A percentile compares a stretch with the other conserved stretches of the same genome.
Evolutionary conservation across 1,140 invertebrate species (phyloP).

Genomic region (Bicyclus anynana): DNA sequence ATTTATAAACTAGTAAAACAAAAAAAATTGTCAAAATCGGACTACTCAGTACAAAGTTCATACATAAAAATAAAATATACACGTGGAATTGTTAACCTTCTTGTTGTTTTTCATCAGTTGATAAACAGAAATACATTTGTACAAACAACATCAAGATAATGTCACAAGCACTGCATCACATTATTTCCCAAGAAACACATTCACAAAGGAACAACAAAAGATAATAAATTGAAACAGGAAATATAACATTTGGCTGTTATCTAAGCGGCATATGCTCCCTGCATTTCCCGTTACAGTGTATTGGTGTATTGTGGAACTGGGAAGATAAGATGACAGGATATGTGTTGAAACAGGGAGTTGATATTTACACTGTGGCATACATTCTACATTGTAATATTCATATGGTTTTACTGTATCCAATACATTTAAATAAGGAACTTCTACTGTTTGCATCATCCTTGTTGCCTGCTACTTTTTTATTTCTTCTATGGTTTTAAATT

Average conservation of each 20-base stretch:
- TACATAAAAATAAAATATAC: no score
- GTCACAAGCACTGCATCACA: neutral
- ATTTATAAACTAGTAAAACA: no score
- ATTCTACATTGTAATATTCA: no score
- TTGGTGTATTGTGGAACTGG: conserved; percentile 10
- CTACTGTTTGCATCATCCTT: no score
- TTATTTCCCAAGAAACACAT: conserved; percentile 8
- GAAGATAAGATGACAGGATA: conserved; percentile 24
- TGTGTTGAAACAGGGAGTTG: conserved; percentile 23
- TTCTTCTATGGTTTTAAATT: no score
- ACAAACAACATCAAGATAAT: neutral
- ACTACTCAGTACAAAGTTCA: no score
- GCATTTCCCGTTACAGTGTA: conserved; percentile 13
- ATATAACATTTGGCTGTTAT: conserved; percentile 29
- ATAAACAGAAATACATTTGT: neutral
- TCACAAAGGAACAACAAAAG: neutral
- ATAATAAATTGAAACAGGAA: conserved; percentile 35
- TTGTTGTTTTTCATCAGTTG: no score
- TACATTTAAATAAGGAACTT: no score
- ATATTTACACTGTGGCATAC: conserved; percentile 11
- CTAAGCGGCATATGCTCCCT: conserved; percentile 16
- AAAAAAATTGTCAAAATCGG: no score
- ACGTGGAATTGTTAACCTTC: neutral
- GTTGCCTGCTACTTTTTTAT: no score
- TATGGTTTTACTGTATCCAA: no score